Evolutionary conservation across 2,888 invertebrate genomes (phyloP), one percentile per base, ranked within the genome.

Genomic region (Timema cristinae): DNA sequence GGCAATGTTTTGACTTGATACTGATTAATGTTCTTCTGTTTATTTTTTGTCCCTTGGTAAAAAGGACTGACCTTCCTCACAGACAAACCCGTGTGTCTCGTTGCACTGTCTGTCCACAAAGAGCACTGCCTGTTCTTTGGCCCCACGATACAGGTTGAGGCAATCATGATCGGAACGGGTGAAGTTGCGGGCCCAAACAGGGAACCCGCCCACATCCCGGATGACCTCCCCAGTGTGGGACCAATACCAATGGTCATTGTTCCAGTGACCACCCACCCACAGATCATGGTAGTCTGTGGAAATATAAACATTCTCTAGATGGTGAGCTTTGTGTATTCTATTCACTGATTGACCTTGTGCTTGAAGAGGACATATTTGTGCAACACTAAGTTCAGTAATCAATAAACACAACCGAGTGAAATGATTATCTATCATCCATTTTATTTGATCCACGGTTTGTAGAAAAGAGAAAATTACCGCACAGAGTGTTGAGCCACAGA

Each of bases 181-280:
- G 59, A 8, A 16, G n/a, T 13, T 32, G 15, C 4, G 8, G n/a
- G 59, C 9, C 59, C 59, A 59, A 7, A 32, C 16, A 15, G 32
- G 15, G 59, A 32, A 59, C 16, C 13, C 15, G 59, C 32, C 59
- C 59, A 9, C 32, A 15, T 7, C 9, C n/a, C 0, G 59, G 6
- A 59, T 59, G 59, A 16, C 59, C 59, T 59, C 16, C 9, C 59
- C 59, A 9, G 59, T 59, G 59, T 59, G 59, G 16, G 15, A 9
- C 59, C 59, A 59, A 15, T 59, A 32, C 59, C 59, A 59, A 15
- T 32, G 15, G 2, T 32, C 59, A 9, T 59, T 32, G 16, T 11
- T 8, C 13, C 59, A 16, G n/a, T 9, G 59, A 32, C 59, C 59
- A 13, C 59, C 59, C 59, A 59, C 59, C 59, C 59, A 59, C 4